These are phyloP conservation scores for Pocillopora verrucosa DNA, from an alignment of 64 coral and sea anemone species.

Conservation along the genomic window DNA sequence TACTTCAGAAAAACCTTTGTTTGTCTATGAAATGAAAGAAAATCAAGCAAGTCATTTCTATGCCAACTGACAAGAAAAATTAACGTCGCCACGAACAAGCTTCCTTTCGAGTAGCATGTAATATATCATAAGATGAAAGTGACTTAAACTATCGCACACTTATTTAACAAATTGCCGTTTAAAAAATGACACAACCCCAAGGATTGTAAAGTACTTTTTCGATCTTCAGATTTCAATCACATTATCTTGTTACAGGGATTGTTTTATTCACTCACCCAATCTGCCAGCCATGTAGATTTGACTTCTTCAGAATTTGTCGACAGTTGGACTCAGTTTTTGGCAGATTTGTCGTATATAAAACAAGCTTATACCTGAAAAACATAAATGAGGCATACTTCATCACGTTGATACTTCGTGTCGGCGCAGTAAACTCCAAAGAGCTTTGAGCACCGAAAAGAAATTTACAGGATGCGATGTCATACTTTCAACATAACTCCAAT, in stretches of 20 bases:
- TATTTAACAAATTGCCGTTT: no score
- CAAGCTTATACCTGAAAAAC: constrained; percentile 38
- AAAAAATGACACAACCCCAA: no score
- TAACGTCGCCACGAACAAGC: neutral
- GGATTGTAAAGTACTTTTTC: neutral
- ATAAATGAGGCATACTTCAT: neutral
- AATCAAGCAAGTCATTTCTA: neutral
- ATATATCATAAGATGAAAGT: no score
- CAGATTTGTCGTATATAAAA: constrained; percentile 31
- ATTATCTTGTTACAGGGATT: neutral
- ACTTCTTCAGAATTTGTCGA: constrained; percentile 43
- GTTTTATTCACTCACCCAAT: constrained; percentile 41
- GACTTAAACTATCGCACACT: no score
- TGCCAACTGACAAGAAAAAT: neutral
- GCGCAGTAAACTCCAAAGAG: no score
- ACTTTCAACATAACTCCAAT: no score
- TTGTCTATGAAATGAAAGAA: constrained; percentile 7
- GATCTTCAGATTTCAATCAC: neutral
- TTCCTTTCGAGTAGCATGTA: no score
- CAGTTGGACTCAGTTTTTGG: constrained; percentile 35
- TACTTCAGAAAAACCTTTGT: constrained; percentile 74
- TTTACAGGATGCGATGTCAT: no score
- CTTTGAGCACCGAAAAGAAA: no score
- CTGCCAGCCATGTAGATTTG: constrained; percentile 55
- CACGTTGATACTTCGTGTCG: no score